Base-by-base conservation (phyloP, 2,113 vertebrate species). In the Cebidichthys violaceus region DNA sequence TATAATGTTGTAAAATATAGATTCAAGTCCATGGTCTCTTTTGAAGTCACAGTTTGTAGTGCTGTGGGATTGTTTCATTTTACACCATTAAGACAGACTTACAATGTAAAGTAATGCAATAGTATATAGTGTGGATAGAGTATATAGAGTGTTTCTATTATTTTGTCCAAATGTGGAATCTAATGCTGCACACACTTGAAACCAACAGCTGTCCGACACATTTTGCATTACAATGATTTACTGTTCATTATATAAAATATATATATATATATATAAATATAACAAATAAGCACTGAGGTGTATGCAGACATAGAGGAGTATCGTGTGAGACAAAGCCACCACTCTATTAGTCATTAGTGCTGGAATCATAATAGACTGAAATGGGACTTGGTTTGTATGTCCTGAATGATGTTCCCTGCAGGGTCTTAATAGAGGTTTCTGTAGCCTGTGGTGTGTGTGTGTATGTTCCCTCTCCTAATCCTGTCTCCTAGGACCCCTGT, bases 401-500 rank as follows among this genome's bases (percentile, higher is more conserved):
- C 57, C 68, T 77, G 59, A 85, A 70, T 77, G 59, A 17, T 64
- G 65, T 78, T 86, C 77, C 80, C 86, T 75, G 81, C 74, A 82
- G 90, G 79, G 70, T 80, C 68, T 84, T 45, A 79, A 59, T 75
- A 85, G 71, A 79, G 73, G 79, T 79, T 79, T 68, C n/a, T 75
- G 35, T 69, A 71, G 82, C 77, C 67, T 70, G 27, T 37, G 77
- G 81, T 70, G 64, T 71, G 85, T 83, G 43, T 83, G 60, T 67
- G 37, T 31, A 20, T 83, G 33, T 85, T 75, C 37, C 37, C 31
- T 18, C 75, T 83, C 39, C 67, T 91, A 89, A 88, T 90, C 83
- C 84, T 24, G 55, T 82, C 89, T 80, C 70, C 75, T 57, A 83
- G 85, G 88, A 78, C 65, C 45, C 64, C 70, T 81, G 81, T 83